Conservation (phyloP, 2,797 vertebrate species). For the Heteromormyrus szaboi region DNA sequence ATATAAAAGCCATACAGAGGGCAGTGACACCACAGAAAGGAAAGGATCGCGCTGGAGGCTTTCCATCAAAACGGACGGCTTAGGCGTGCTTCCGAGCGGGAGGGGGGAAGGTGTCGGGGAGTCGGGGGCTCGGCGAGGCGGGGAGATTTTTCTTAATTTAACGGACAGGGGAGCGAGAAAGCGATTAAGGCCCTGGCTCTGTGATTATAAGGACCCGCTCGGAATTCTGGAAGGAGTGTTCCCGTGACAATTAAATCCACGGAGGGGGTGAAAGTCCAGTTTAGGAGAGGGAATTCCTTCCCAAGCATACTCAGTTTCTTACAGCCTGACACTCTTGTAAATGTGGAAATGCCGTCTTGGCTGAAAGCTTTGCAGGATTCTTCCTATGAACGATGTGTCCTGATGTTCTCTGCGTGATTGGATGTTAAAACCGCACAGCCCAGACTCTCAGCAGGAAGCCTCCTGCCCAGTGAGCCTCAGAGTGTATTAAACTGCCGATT, state of each 20-base stretch:
- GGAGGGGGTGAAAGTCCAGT: neutral
- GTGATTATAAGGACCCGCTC: neutral
- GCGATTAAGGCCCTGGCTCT: neutral
- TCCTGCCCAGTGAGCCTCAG: neutral
- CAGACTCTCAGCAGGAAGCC: neutral
- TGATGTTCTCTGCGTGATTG: neutral
- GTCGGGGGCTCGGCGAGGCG: neutral
- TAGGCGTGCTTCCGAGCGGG: neutral
- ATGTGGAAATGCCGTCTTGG: neutral
- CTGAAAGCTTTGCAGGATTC: neutral
- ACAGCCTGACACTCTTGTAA: neutral
- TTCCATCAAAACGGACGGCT: neutral
- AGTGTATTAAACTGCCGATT: neutral
- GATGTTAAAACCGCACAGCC: neutral
- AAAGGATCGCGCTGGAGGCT: neutral
- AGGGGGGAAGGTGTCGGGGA: neutral
- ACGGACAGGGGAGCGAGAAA: neutral
- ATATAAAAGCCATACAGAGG: neutral
- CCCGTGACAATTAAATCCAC: neutral
- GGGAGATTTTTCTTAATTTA: constrained; percentile 10
- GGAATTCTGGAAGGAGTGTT: neutral
- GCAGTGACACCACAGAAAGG: neutral
- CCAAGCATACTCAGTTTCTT: neutral
- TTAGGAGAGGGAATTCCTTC: neutral
- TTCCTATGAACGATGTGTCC: neutral